Percentiles rank a stretch among this genome's conserved stretches.
phyloP scores from a whole-genome alignment of 2,888 invertebrate genomes.

The Diachrysia chrysitis region DNA sequence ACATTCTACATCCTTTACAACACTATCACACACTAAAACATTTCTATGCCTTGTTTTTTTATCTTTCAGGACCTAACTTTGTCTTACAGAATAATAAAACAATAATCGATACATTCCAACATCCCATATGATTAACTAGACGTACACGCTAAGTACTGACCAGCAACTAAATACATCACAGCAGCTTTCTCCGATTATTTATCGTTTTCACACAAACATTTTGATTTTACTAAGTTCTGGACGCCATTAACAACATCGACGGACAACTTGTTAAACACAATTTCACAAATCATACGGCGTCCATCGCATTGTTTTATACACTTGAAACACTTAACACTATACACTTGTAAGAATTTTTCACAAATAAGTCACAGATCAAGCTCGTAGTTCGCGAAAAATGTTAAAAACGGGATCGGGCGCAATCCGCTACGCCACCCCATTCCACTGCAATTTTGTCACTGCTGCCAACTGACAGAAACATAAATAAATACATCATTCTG shows the following conservation, averaged over 20 bases:
- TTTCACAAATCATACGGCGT: constrained; percentile 67
- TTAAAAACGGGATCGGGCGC: constrained; percentile 69
- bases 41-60: constrained; percentile 50
- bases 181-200: constrained; percentile 64
- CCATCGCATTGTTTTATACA: constrained; percentile 42
- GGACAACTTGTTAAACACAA: constrained; percentile 72
- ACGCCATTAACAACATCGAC: constrained; percentile 80
- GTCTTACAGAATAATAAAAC: constrained; percentile 14
- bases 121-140: constrained; percentile 10
- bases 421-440: constrained; percentile 73
- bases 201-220: constrained; percentile 78
- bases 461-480: constrained; percentile 74
- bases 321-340: constrained; percentile 64
- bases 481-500: constrained; percentile 74
- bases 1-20: constrained; percentile 57
- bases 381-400: constrained; percentile 69
- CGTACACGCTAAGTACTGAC: constrained; percentile 66
- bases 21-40: constrained; percentile 31
- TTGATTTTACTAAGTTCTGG: constrained; percentile 62
- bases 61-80: constrained; percentile 34
- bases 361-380: constrained; percentile 78
- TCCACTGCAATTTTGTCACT: constrained; percentile 72
- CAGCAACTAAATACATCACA: constrained; percentile 75
- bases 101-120: constrained; percentile 45
- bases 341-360: constrained; percentile 67